Percentiles rank a stretch among this genome's conserved stretches.
Evolutionary conservation across 1,140 invertebrate species (phyloP).

Genomic region (Brachionus calyciflorus): DNA sequence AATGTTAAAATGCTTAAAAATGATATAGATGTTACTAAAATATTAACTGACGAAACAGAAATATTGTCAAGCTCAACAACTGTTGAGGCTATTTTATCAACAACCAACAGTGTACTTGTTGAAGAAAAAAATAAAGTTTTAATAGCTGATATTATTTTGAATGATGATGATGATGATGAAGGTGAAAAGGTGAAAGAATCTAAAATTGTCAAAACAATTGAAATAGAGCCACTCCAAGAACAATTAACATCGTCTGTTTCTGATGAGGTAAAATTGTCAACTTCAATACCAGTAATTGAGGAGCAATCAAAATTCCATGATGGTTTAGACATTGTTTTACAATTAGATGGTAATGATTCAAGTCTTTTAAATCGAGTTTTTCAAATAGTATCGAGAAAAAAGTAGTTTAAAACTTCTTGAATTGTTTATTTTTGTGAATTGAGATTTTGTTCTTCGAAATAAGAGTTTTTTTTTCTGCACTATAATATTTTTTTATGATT

Average conservation of each 20-base stretch:
- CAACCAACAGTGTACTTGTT: neutral
- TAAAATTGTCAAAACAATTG: neutral
- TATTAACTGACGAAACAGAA: neutral
- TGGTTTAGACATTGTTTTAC: constrained; percentile 4
- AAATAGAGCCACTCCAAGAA: too few species aligned
- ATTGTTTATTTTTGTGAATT: neutral
- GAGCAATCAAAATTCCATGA: neutral
- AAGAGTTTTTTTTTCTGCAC: too few species aligned
- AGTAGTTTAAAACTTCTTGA: neutral
- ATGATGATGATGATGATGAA: constrained; percentile 11
- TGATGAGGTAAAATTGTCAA: too few species aligned
- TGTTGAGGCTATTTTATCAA: neutral
- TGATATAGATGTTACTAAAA: neutral
- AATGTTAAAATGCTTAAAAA: neutral
- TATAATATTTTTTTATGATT: too few species aligned
- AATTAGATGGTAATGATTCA: constrained; percentile 15
- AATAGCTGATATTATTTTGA: constrained; percentile 1
- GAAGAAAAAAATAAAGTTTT: neutral
- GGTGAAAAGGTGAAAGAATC: too few species aligned
- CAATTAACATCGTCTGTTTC: too few species aligned
- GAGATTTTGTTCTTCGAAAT: too few species aligned
- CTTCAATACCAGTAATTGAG: neutral
- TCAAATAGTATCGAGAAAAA: neutral
- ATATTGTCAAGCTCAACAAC: neutral
- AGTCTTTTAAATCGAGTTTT: neutral